Conservation (phyloP, 2,797 vertebrate species). For the Neosilurus hyrtlii region DNA sequence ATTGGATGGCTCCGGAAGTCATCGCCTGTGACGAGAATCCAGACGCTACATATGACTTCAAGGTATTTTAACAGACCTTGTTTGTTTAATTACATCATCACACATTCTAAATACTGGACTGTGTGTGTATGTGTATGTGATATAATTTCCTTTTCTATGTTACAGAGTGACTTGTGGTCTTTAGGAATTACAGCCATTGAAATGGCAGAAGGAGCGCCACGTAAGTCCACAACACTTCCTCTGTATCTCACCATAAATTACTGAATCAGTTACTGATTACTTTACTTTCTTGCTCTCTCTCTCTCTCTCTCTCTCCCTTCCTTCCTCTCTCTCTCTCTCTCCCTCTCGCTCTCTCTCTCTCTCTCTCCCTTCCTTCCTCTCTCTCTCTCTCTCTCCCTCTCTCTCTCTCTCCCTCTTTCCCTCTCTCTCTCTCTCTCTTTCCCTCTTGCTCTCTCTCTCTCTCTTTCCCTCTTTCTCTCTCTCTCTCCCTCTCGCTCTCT, state of each 20-base stretch:
- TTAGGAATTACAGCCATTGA: constrained; percentile 95
- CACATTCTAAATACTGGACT: constrained; percentile 2
- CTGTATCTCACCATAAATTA: not conserved
- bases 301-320: not conserved
- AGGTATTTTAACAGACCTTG: constrained; percentile 72
- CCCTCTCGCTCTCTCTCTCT: too few species aligned
- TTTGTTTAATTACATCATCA: constrained; percentile 39
- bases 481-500: not conserved
- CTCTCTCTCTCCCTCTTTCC: too few species aligned
- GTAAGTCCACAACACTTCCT: constrained; percentile 74
- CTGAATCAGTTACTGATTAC: not conserved
- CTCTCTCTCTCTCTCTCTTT: too few species aligned
- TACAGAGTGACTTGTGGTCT: constrained; percentile 95
- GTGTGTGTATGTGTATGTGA: constrained; percentile 13
- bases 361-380: too few species aligned
- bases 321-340: too few species aligned
- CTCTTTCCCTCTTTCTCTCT: not conserved
- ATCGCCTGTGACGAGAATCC: constrained; percentile 97
- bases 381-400: too few species aligned
- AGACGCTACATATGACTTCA: constrained; percentile 95
- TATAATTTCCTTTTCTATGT: constrained; percentile 17
- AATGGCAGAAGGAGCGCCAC: constrained; percentile 96
- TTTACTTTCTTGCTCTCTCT: not conserved
- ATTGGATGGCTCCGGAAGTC: constrained; percentile 98
- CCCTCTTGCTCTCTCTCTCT: too few species aligned